Conservation (phyloP, 2,888 invertebrate genomes). For the Tiphia femorata region DNA sequence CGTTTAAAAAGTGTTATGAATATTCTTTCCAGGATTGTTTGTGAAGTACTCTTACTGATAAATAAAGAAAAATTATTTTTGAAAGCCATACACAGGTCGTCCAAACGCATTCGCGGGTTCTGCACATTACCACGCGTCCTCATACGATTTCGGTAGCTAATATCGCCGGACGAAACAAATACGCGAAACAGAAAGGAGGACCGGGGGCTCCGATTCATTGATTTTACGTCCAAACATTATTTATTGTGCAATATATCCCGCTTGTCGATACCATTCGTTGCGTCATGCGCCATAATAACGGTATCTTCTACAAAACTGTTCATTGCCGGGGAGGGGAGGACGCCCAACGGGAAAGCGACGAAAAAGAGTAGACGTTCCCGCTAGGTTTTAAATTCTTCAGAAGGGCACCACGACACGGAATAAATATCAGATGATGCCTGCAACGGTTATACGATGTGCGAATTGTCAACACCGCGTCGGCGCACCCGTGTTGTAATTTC, state of each 20-base stretch:
- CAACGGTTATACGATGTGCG: no score
- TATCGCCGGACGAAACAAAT: slow-evolving; percentile 47
- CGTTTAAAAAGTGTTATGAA: no score
- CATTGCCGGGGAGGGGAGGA: slow-evolving; percentile 37
- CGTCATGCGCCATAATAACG: slow-evolving; percentile 63
- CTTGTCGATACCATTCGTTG: slow-evolving; percentile 66
- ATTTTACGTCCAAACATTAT: slow-evolving; percentile 63
- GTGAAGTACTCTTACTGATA: no score
- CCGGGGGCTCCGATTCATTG: slow-evolving; percentile 62
- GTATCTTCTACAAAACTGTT: slow-evolving; percentile 59
- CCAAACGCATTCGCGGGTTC: no score
- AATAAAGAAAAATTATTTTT: no score
- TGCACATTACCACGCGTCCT: no score
- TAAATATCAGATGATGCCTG: slow-evolving; percentile 60
- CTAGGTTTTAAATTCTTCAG: slow-evolving; percentile 52
- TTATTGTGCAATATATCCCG: slow-evolving; percentile 62
- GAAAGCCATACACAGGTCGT: no score
- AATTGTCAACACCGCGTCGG: slow-evolving; percentile 12
- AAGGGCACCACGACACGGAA: slow-evolving; percentile 50
- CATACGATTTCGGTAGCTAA: slow-evolving; percentile 38
- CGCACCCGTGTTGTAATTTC: slow-evolving; percentile 54
- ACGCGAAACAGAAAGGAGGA: slow-evolving; percentile 54
- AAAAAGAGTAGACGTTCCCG: slow-evolving; percentile 31
- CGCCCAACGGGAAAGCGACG: no score
- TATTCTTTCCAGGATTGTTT: no score